Evolutionary conservation across 2,888 invertebrate species (phyloP).

Genomic region (Ormyrus rosae): DNA sequence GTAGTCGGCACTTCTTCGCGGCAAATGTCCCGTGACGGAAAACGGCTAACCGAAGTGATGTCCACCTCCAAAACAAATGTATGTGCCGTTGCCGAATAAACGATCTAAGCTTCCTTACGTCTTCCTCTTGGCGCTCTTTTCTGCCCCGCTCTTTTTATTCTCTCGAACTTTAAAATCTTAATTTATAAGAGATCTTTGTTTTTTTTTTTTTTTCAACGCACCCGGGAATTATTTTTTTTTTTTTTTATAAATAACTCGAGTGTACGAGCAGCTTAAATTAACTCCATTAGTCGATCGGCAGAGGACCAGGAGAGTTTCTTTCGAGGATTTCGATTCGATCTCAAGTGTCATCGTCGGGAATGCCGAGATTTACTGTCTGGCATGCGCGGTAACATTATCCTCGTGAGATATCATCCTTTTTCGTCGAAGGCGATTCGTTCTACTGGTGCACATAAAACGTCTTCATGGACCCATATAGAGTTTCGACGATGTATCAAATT

Average conservation of each 20-base stretch:
- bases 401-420: slow-evolving; percentile 63
- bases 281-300: slow-evolving; percentile 39
- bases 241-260: too few species aligned
- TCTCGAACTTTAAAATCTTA: too few species aligned
- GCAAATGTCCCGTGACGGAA: slow-evolving; percentile 73
- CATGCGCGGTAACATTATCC: slow-evolving; percentile 62
- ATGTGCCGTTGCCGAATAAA: slow-evolving; percentile 61
- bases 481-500: slow-evolving; percentile 64
- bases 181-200: too few species aligned
- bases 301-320: slow-evolving; percentile 24
- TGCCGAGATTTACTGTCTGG: slow-evolving; percentile 54
- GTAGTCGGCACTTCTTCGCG: slow-evolving; percentile 61
- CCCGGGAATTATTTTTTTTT: too few species aligned
- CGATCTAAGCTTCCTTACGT: not conserved
- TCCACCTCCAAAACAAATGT: slow-evolving; percentile 73
- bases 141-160: slow-evolving; percentile 7
- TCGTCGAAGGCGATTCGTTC: slow-evolving; percentile 61
- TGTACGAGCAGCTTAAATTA: not conserved
- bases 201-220: too few species aligned
- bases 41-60: slow-evolving; percentile 64
- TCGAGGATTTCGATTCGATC: slow-evolving; percentile 55
- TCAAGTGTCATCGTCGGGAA: slow-evolving; percentile 56
- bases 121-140: slow-evolving; percentile 34
- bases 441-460: slow-evolving; percentile 61
- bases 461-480: slow-evolving; percentile 61